A percentile compares a stretch with the other conserved stretches of the same genome.
Conservation (phyloP, 2,797 vertebrate genomes). For the Gymnopithys bicolor region DNA sequence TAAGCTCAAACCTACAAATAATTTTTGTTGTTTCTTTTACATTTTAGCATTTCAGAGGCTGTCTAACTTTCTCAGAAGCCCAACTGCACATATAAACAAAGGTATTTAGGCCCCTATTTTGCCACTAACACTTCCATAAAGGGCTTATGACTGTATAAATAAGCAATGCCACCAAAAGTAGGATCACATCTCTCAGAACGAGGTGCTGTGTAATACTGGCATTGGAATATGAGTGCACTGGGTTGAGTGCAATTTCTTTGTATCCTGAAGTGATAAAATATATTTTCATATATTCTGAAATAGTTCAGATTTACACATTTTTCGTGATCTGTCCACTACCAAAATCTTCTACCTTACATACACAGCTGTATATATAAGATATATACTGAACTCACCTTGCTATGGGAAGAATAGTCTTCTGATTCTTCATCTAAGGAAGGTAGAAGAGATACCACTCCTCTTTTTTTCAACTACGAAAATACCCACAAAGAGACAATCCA, state of each 20-base stretch:
- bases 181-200: not conserved
- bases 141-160: not conserved
- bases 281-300: not conserved
- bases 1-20: not conserved
- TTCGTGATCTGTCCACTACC: not conserved
- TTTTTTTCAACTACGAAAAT: constrained; percentile 69
- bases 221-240: not conserved
- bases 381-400: constrained; percentile 63
- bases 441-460: constrained; percentile 66
- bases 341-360: not conserved
- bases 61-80: not conserved
- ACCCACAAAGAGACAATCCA: not conserved
- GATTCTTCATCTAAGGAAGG: constrained; percentile 78
- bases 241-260: not conserved
- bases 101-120: not conserved
- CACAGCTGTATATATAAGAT: not conserved
- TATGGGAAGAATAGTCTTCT: constrained; percentile 72
- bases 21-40: not conserved
- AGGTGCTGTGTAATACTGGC: not conserved
- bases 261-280: not conserved
- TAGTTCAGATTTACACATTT: not conserved
- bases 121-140: not conserved
- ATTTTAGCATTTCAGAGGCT: not conserved
- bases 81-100: not conserved
- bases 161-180: not conserved